Evolutionary conservation across 1,140 invertebrate genomes (phyloP), one percentile per base, ranked within the genome.

Genomic region (Lepidostoma basale): DNA sequence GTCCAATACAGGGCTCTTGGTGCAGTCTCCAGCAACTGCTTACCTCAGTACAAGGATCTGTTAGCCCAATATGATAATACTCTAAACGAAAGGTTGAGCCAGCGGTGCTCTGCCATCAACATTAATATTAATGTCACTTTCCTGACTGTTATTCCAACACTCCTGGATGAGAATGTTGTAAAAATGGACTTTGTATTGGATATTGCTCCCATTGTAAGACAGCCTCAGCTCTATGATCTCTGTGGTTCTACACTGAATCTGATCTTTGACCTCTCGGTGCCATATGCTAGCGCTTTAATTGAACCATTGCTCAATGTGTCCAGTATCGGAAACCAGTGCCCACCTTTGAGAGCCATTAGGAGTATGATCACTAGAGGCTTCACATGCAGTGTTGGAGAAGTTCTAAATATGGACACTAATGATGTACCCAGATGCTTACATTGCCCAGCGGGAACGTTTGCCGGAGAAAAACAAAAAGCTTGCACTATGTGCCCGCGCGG

Each of bases 81-180:
- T 45, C 79, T 98, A 0, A 95, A 97, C 75, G 86, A 84, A 64
- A 85, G 95, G 68, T 81, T 98, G 4, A 95, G 93, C 3, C 90
- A 95, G 75, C 87, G 95, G 74, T 98, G 96, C 81, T 97, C 95
- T 0, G 94, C 93, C 22, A 92, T 98, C 1, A 96, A 96, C 76
- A 94, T 98, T 0, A 93, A 95, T 74, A 97, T 97, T 86, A 96
- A 96, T 76, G 94, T 97, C 1, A 91, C 92, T 0, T 96, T 98
- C 74, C 84, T 95, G 0, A 90, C 92, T 74, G 90, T 92, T 1
- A 86, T 89, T 74, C 90, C 93, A 39, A 83, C 81, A 59, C 78
- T 95, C 14, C 74, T 92, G 0, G 92, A 95, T 77, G 93, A 95
- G 77, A 95, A 95, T 78, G 88, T 95, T 36, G 88, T 95, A 1